phyloP scores from a whole-genome alignment of 1,140 invertebrate species.

The Leptinotarsa undecemlineata region DNA sequence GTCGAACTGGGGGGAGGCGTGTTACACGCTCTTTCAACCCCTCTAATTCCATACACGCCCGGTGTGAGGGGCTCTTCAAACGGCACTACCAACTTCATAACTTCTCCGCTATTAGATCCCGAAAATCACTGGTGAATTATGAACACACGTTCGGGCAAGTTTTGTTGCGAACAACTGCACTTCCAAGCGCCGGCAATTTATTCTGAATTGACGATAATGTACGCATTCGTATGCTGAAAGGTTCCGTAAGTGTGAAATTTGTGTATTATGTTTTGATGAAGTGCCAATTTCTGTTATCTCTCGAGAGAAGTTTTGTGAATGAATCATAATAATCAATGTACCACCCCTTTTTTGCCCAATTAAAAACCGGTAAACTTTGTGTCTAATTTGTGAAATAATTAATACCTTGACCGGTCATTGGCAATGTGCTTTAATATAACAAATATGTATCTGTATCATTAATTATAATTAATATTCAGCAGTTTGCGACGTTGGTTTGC shows the following conservation, averaged over 20 bases:
- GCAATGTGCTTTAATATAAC: background rate
- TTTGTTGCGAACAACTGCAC: constrained; percentile 7
- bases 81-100: background rate
- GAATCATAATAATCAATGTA: too few relatives aligned
- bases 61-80: background rate
- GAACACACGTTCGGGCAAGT: constrained; percentile 2
- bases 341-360: too few relatives aligned
- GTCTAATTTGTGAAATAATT: too few relatives aligned
- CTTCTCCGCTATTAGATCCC: constrained; percentile 1
- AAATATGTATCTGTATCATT: too few relatives aligned
- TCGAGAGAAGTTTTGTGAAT: background rate
- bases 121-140: constrained; percentile 8
- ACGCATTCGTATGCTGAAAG: background rate
- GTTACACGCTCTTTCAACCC: too few relatives aligned
- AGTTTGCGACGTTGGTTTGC: too few relatives aligned
- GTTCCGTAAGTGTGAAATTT: background rate
- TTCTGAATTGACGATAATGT: background rate
- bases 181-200: background rate
- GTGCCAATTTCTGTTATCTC: background rate
- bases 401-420: background rate
- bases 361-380: too few relatives aligned
- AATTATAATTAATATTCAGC: too few relatives aligned
- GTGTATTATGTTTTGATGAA: background rate
- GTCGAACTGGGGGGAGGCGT: too few relatives aligned
- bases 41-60: background rate